A percentile compares a stretch with the other conserved stretches of the same genome.
Evolutionary conservation across 2,797 vertebrate genomes (phyloP).

Genomic region (Rhabdomys pumilio): DNA sequence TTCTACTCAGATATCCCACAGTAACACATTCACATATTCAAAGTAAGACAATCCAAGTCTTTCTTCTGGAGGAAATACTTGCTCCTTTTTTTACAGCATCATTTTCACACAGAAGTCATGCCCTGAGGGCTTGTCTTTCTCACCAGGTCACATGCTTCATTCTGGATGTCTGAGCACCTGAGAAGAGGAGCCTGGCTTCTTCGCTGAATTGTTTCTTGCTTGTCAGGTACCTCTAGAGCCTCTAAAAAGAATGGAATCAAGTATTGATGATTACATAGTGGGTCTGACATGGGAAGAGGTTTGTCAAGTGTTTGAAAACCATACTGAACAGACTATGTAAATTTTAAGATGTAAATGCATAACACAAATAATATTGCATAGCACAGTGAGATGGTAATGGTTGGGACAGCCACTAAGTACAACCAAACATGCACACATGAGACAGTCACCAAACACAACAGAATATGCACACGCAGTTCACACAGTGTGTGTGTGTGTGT

Average conservation of each 20-base stretch:
- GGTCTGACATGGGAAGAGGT: conserved; percentile 74
- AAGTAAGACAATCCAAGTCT: not conserved
- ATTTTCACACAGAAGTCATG: rapidly evolving
- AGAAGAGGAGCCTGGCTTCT: not conserved
- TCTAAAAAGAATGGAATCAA: conserved; percentile 77
- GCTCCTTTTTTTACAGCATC: not conserved
- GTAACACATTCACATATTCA: not conserved
- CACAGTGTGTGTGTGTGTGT: not conserved
- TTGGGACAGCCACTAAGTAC: not conserved
- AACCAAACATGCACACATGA: not conserved
- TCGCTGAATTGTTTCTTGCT: conserved; percentile 71
- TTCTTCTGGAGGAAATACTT: not conserved
- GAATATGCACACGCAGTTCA: not conserved
- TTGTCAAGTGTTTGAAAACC: conserved; percentile 70
- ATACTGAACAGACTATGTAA: conserved; percentile 1
- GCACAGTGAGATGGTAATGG: conserved; percentile 22
- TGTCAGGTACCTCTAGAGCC: conserved; percentile 78
- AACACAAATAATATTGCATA: conserved; percentile 33
- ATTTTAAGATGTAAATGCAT: conserved; percentile 74
- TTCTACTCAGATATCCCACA: not conserved
- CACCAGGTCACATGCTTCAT: not conserved
- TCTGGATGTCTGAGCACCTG: conserved; percentile 1
- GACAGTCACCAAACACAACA: no score
- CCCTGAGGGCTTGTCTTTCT: conserved; percentile 14
- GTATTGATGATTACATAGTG: conserved; percentile 74